phyloP scores from a whole-genome alignment of 2,888 invertebrate genomes.

The Lobophora halterata region DNA sequence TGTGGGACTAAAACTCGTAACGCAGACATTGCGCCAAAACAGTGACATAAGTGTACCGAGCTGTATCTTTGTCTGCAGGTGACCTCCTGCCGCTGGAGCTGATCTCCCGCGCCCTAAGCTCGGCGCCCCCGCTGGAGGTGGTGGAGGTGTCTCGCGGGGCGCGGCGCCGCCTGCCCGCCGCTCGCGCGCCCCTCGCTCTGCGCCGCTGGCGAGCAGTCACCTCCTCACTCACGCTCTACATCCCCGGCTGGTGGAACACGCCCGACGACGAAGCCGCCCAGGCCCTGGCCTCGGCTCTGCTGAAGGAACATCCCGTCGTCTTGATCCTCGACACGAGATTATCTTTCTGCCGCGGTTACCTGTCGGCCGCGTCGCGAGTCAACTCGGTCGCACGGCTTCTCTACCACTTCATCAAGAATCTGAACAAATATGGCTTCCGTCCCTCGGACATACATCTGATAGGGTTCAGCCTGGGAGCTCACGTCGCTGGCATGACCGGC shows the following conservation, averaged over 20 bases:
- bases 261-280: conserved; percentile 58
- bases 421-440: conserved; percentile 51
- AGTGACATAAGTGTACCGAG: too few species aligned
- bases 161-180: conserved; percentile 36
- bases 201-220: conserved; percentile 23
- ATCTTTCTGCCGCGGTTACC: conserved; percentile 61
- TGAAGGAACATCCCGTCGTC: conserved; percentile 46
- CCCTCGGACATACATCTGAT: conserved; percentile 77
- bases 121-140: conserved; percentile 45
- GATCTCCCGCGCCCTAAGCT: conserved; percentile 43
- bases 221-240: conserved; percentile 49
- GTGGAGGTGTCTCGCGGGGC: conserved; percentile 36
- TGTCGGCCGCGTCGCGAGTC: conserved; percentile 57
- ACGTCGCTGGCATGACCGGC: conserved; percentile 78
- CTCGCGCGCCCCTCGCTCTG: conserved; percentile 38
- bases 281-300: conserved; percentile 52
- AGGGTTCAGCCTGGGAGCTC: conserved; percentile 83
- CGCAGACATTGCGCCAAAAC: too few species aligned
- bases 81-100: conserved; percentile 59
- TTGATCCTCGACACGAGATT: conserved; percentile 58
- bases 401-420: conserved; percentile 46
- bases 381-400: conserved; percentile 51
- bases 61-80: conserved; percentile 48
- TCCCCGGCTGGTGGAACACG: conserved; percentile 71
- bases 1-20: too few species aligned